A percentile compares a stretch with the other conserved stretches of the same genome.
Evolutionary conservation across 1,140 invertebrate species (phyloP).

Genomic region (Vanessa tameamea): DNA sequence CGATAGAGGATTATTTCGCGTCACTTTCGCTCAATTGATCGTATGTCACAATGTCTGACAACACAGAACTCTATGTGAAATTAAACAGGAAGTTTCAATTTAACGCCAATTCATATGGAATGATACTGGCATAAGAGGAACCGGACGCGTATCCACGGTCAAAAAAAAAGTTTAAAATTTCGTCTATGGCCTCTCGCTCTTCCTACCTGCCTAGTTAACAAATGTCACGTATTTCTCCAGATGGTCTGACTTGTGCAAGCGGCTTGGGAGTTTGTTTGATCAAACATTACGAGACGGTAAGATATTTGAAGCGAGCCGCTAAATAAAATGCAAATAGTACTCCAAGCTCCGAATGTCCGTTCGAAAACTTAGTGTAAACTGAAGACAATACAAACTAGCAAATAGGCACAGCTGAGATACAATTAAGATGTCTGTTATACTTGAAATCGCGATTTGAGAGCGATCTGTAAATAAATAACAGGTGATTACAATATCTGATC

Average conservation of each 20-base stretch:
- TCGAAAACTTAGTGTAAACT: conserved; percentile 54
- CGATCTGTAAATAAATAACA: conserved; percentile 63
- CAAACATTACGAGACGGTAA: conserved; percentile 77
- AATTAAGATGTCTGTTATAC: conserved; percentile 75
- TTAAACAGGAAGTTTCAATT: conserved; percentile 79
- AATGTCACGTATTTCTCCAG: conserved; percentile 73
- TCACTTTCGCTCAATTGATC: conserved; percentile 77
- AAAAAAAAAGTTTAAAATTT: conserved; percentile 66
- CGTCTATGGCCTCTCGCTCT: conserved; percentile 51
- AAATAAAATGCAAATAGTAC: conserved; percentile 77
- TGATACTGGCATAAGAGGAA: conserved; percentile 55
- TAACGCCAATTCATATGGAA: conserved; percentile 77
- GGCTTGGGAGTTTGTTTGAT: conserved; percentile 66
- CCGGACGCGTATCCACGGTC: conserved; percentile 62
- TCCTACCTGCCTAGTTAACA: conserved; percentile 59
- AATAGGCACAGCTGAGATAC: conserved; percentile 65
- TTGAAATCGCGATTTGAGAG: conserved; percentile 63
- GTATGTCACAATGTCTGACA: conserved; percentile 67
- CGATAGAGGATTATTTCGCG: conserved; percentile 68
- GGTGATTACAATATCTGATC: conserved; percentile 69
- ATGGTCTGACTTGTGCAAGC: conserved; percentile 77
- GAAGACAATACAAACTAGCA: conserved; percentile 55
- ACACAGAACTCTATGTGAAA: conserved; percentile 67
- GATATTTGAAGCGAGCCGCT: conserved; percentile 78
- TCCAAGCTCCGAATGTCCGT: conserved; percentile 67